phyloP scores from a whole-genome alignment of 2,888 invertebrate species.

The Gisinianus flammeolus region DNA sequence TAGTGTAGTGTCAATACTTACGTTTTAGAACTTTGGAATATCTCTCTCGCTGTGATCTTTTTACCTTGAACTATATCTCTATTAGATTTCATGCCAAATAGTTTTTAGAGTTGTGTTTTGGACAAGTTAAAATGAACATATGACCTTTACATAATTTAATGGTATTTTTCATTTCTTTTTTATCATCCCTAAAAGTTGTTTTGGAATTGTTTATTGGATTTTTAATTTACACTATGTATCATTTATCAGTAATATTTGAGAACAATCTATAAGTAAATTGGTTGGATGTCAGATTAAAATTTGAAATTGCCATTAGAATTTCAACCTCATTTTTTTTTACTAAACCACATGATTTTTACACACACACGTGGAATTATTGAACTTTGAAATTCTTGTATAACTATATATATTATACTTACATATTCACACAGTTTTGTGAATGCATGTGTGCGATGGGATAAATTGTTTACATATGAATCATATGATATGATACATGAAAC shows the following conservation, averaged over 20 bases:
- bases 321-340: neutral
- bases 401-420: neutral
- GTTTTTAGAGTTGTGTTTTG: too few relatives aligned
- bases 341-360: neutral
- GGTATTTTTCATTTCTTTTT: too few relatives aligned
- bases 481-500: neutral
- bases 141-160: too few relatives aligned
- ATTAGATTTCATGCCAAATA: neutral
- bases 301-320: neutral
- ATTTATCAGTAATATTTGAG: too few relatives aligned
- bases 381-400: neutral
- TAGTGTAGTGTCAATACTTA: too few relatives aligned
- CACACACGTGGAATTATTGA: conserved; percentile 18
- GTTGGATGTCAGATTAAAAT: too few relatives aligned
- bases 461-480: conserved; percentile 9
- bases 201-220: too few relatives aligned
- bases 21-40: conserved; percentile 7
- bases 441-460: neutral
- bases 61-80: conserved; percentile 20
- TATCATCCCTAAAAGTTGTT: too few relatives aligned
- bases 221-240: too few relatives aligned
- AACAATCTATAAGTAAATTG: too few relatives aligned
- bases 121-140: too few relatives aligned
- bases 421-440: too few relatives aligned
- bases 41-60: conserved; percentile 10